Base-by-base conservation (phyloP, 2,888 invertebrate genomes). In the Epinotia nisella region DNA sequence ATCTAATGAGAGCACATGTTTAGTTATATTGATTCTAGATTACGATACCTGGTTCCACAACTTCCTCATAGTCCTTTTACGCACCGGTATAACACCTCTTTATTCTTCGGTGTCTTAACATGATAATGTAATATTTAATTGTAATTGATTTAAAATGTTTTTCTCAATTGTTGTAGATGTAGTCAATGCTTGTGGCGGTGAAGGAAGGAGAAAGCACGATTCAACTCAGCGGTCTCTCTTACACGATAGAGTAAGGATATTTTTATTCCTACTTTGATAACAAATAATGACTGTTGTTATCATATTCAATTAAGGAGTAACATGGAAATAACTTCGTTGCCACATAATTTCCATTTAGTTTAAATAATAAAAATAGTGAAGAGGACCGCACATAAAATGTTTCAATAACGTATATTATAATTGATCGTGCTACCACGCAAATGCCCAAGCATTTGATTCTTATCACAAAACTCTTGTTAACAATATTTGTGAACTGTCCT, bases 181-280 rank as follows among this genome's bases (percentile, higher is more conserved):
- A 96, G 96, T 96, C 96, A 96, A 95, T 96, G 96, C 96, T 96
- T 96, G 95, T 96, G 96, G 96, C 96, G 96, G 96, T 96, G 96
- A 96, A 95, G 95, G 94, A 96, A 96, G 94, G 94, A 93, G 90
- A 84, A 86, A 93, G 93, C 94, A 93, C 94, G 94, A 92, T 91
- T 89, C 90, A 88, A 90, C 91, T 85, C 94, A 92, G 92, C 93
- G 94, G 94, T 94, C 94, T 92, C 93, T 92, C 90, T 94, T 91
- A 90, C 89, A 90, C 86, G 85, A 91, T 90, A 93, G 89, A 93
- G 92, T 94, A 94, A 94, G 93, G 85, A 85, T 85, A 76, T 81
- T 76, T 79, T 82, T 10, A 60, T 60, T 64, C 64, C 64, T 71
- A 73, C 69, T 64, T 58, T 73, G 73, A 73, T 62, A 62, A 69